Percentiles rank a stretch among this genome's conserved stretches.
Evolutionary conservation across 2,113 vertebrate species (phyloP).

Genomic region (Gambusia affinis): DNA sequence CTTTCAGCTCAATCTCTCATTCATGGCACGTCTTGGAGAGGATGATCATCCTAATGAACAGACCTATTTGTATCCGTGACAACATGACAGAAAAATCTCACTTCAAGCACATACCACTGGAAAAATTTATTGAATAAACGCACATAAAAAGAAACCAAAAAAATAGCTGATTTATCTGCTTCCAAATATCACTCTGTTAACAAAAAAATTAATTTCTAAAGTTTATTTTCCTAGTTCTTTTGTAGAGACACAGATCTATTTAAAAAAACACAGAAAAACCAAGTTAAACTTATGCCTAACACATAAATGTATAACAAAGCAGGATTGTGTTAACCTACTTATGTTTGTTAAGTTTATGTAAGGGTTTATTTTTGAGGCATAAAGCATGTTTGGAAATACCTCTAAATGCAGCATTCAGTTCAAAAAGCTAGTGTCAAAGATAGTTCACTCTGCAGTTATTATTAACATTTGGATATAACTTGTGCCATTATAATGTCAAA

Average conservation of each 20-base stretch:
- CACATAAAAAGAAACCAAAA: too few species aligned
- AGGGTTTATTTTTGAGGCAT: too few species aligned
- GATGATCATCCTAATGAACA: constrained; percentile 36
- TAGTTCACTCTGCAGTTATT: too few species aligned
- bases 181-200: neutral
- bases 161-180: too few species aligned
- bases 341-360: too few species aligned
- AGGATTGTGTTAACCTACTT: too few species aligned
- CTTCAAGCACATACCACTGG: neutral
- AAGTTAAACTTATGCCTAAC: neutral
- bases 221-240: neutral
- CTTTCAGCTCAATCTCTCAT: constrained; percentile 28
- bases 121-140: neutral
- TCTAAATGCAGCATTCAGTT: too few species aligned
- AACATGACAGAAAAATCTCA: neutral
- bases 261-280: neutral
- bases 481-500: too few species aligned
- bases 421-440: too few species aligned
- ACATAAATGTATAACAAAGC: too few species aligned
- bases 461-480: too few species aligned
- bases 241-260: neutral
- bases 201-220: neutral
- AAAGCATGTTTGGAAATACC: too few species aligned
- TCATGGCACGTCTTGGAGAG: constrained; percentile 8
- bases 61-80: constrained; percentile 7